Base-by-base conservation (phyloP, 2,888 invertebrate genomes). In the Drosophila meridiana region DNA sequence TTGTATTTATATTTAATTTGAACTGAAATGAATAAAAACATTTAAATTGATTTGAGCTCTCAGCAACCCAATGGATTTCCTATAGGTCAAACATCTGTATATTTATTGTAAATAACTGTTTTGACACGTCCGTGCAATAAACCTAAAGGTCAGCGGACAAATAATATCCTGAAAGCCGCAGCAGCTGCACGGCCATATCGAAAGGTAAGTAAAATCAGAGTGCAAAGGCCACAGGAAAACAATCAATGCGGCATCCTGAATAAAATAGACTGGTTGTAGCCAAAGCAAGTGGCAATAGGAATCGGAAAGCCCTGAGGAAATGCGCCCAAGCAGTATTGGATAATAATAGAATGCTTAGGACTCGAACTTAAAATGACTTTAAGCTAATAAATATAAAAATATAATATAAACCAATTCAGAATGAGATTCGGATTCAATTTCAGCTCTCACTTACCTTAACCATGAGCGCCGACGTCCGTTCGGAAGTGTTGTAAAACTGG, bases 401-500 rank as follows among this genome's bases (percentile, higher is more conserved):
- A 11, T 6, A n/a, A 3, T n/a, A 2, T 7, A 32, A 30, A 30
- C 14, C 38, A 32, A 13, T 26, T 2, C 20, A 20, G 20, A 20
- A 1, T 20, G 20, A 20, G 20, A 20, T 20, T 20, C 20, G n/a
- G 32, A 43, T 26, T 20, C 7, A 3, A n/a, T n/a, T 30, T 26
- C n/a, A 0, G 11, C 3, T 5, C 6, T 6, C 0, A 48, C 59
- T 68, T 13, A 97, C 97, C 95, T 99, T 99, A 50, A 99, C 98
- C 96, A 99, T 98, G 20, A 99, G 94, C 0, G 98, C 98, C 0
- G 98, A 99, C 69, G 98, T 98, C 86, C 98, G 95, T 93, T 99
- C 99, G 0, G 98, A 98, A 0, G 99, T 99, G 91, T 99, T 99
- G 92, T 99, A 99, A 93, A 98, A 99, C 92, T 97, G 97, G 0